A percentile compares a stretch with the other conserved stretches of the same genome.
phyloP scores from a whole-genome alignment of 2,797 vertebrate genomes.

The Clarias pachynema region DNA sequence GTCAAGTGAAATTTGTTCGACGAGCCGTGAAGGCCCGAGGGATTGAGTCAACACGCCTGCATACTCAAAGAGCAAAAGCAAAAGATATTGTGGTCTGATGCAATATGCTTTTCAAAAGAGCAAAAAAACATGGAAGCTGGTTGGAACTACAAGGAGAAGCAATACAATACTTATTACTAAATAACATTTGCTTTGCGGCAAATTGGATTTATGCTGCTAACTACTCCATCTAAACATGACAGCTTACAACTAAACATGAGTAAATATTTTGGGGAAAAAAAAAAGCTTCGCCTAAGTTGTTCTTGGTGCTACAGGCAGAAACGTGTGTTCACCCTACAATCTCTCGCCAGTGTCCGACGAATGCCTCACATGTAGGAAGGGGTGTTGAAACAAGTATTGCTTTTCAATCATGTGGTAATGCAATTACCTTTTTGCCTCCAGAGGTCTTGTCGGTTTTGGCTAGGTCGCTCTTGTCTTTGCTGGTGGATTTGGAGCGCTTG shows the following conservation, averaged over 20 bases:
- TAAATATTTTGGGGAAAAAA: no score
- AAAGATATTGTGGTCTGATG: slow-evolving; percentile 11
- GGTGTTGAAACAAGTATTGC: not conserved
- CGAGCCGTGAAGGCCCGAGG: slow-evolving; percentile 13
- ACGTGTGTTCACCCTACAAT: not conserved
- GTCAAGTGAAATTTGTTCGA: slow-evolving; percentile 9
- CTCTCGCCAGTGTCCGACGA: not conserved
- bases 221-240: not conserved
- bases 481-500: slow-evolving; percentile 84
- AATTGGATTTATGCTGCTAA: slow-evolving; percentile 16
- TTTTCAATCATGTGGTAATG: not conserved
- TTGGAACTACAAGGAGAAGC: not conserved
- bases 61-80: not conserved
- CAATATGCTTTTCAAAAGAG: not conserved
- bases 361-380: no score
- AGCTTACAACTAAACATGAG: not conserved
- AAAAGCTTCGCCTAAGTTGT: not conserved
- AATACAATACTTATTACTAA: not conserved
- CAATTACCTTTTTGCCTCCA: slow-evolving; percentile 84
- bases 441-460: slow-evolving; percentile 86
- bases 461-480: slow-evolving; percentile 85
- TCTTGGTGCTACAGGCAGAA: not conserved
- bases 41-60: not conserved
- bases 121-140: not conserved
- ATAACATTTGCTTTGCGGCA: not conserved